Evolutionary conservation across 2,113 vertebrate species (phyloP), one percentile per base, ranked within the genome.

Genomic region (Ammodytes marinus): DNA sequence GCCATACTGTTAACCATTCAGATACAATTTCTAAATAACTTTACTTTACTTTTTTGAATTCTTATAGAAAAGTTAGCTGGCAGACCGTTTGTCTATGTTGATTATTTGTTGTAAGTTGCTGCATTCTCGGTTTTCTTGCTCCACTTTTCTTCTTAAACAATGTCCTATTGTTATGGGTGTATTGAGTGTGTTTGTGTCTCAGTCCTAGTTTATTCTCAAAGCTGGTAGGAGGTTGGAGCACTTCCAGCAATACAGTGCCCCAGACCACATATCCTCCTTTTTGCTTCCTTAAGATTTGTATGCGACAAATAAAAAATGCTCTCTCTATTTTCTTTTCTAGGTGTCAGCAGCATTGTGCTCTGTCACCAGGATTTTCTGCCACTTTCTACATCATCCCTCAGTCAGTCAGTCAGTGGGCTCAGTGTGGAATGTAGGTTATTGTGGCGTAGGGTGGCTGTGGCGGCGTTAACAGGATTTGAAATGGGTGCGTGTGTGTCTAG

Each of bases 391-490:
- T 71, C 40, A 4, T 60, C 39, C 37, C 66, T 79, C n/a, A 3
- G 15, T 67, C 54, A 54, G 5, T 88, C 77, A 73, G 74, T 17
- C 80, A 63, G 43, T 78, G 80, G 77, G 89, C 85, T 85, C 88
- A 86, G 82, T 77, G 83, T 55, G 42, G 79, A 88, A 93, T 92
- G 88, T 91, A 88, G 89, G 90, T 91, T 93, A 90, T 90, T 86
- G 89, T 89, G 83, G 81, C 66, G 19, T 77, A 45, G 79, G 78
- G 83, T 68, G 67, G 57, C 49, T 75, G 83, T 68, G 67, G 57
- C 49, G 13, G 50, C 17, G 73, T 77, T 93, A 90, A 93, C 87
- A 75, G 84, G 92, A 93, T 93, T 93, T 92, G 82, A 71, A 78
- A 61, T 40, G 81, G 81, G 55, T 74, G 87, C 13, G 39, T 84